Evolutionary conservation across 2,113 vertebrate species (phyloP), one percentile per base, ranked within the genome.

Genomic region (Caracal caracal): DNA sequence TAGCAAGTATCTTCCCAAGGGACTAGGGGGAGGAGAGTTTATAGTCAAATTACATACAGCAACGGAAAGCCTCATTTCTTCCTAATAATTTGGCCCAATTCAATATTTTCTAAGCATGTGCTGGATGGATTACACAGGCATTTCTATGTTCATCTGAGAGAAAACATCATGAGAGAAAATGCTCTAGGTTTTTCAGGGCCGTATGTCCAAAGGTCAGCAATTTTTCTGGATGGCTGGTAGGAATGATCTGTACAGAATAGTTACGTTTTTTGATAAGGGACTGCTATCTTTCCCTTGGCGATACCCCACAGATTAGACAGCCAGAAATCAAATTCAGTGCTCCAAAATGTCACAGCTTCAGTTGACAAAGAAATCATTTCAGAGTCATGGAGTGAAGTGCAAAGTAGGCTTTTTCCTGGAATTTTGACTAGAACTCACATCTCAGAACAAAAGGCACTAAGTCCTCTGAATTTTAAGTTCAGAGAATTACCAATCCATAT

Each of bases 291-390:
- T 94, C 71, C 61, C 0, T 78, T 90, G 43, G 94, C 97, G 96
- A 94, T 98, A 97, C 90, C 95, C 93, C 83, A 97, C 95, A 95
- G 93, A 95, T 97, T 97, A 97, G 95, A 90, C 93, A 98, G 89
- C 88, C 97, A 95, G 95, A 97, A 98, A 97, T 98, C 98, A 98
- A 98, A 97, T 97, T 96, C 47, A 87, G 1, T 95, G 80, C 56
- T 95, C n/a, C 82, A 93, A 95, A 97, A 94, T 98, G 96, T 95
- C 97, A 98, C 97, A 98, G 92, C 63, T 95, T 97, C 73, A 94
- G 90, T 98, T 98, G 96, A 97, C 96, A 98, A 98, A 98, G 96
- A 97, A 94, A 93, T 95, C 49, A 82, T 96, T 97, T 95, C 71
- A 92, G 87, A 82, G n/a, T 90, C 75, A 88, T 79, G 68, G 40